phyloP scores from a whole-genome alignment of 2,888 invertebrate genomes.

The Gymnoscelis rufifasciata region DNA sequence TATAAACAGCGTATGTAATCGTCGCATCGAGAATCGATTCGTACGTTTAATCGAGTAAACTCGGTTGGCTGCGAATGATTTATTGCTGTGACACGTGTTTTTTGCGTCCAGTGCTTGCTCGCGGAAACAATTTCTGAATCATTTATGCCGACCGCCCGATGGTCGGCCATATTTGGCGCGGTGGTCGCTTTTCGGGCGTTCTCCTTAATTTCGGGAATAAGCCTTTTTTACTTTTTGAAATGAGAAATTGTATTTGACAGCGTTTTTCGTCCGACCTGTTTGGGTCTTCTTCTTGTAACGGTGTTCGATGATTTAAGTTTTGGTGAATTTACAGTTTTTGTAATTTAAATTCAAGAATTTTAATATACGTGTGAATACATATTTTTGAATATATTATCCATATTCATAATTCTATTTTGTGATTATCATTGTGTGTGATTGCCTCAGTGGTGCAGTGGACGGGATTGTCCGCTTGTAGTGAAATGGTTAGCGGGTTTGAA shows the following conservation, averaged over 20 bases:
- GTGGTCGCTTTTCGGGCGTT: constrained; percentile 46
- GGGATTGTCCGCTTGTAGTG: too few relatives aligned
- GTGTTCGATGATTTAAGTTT: constrained; percentile 17
- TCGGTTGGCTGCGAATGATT: constrained; percentile 70
- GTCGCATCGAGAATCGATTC: constrained; percentile 69
- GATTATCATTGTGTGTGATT: too few relatives aligned
- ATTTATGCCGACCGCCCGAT: constrained; percentile 71
- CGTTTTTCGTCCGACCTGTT: constrained; percentile 35
- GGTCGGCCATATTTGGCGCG: constrained; percentile 51
- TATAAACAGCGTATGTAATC: constrained; percentile 62
- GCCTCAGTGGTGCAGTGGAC: too few relatives aligned
- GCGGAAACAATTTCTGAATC: constrained; percentile 76
- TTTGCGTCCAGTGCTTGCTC: constrained; percentile 54
- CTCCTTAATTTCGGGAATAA: constrained; percentile 62
- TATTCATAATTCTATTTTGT: too few relatives aligned
- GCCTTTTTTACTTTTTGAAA: constrained; percentile 45
- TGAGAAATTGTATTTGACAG: constrained; percentile 61
- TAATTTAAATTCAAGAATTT: too few relatives aligned
- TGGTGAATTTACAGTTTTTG: background rate
- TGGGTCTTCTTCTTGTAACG: constrained; percentile 32
- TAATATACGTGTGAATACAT: too few relatives aligned
- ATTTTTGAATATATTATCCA: too few relatives aligned
- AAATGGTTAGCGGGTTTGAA: too few relatives aligned
- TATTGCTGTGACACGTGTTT: constrained; percentile 75
- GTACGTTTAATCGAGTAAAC: constrained; percentile 73